Conservation (phyloP, 53 echinoderm and acorn worm genomes). For the Zoroaster sp. region DNA sequence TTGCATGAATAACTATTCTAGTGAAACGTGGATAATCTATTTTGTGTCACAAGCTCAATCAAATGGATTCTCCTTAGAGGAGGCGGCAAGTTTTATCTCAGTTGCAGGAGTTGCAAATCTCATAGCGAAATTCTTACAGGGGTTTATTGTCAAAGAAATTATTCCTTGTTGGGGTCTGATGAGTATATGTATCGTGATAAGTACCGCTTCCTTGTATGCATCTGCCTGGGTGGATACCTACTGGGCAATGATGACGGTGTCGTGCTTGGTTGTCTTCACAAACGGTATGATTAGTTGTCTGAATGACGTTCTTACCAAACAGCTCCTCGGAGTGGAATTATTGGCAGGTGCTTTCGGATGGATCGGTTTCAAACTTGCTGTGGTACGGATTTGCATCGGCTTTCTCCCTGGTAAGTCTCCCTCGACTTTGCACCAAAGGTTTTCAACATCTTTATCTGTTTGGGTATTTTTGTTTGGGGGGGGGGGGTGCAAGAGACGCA, state of each 20-base stretch:
- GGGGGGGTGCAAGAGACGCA: no score
- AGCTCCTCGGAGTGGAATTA: neutral
- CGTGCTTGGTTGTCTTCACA: neutral
- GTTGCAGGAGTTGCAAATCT: neutral
- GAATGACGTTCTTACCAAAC: neutral
- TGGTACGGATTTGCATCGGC: neutral
- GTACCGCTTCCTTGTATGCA: neutral
- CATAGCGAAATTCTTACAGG: neutral
- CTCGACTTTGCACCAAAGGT: no score
- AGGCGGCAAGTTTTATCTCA: slow-evolving; percentile 3
- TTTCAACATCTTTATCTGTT: no score
- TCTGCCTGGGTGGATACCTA: neutral
- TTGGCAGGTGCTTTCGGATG: slow-evolving; percentile 7
- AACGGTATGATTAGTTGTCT: neutral
- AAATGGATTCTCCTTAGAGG: neutral
- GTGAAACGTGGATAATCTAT: neutral
- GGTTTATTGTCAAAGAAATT: neutral
- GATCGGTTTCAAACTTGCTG: neutral
- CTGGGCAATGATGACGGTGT: slow-evolving; percentile 17
- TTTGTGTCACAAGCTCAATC: slow-evolving; percentile 28
- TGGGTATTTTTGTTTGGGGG: no score
- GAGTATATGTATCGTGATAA: neutral
- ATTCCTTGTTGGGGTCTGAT: neutral
- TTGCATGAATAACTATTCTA: neutral
- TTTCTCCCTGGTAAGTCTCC: slow-evolving; percentile 11